Evolutionary conservation across 2,113 vertebrate species (phyloP), one percentile per base, ranked within the genome.

Genomic region (Ictidomys tridecemlineatus): DNA sequence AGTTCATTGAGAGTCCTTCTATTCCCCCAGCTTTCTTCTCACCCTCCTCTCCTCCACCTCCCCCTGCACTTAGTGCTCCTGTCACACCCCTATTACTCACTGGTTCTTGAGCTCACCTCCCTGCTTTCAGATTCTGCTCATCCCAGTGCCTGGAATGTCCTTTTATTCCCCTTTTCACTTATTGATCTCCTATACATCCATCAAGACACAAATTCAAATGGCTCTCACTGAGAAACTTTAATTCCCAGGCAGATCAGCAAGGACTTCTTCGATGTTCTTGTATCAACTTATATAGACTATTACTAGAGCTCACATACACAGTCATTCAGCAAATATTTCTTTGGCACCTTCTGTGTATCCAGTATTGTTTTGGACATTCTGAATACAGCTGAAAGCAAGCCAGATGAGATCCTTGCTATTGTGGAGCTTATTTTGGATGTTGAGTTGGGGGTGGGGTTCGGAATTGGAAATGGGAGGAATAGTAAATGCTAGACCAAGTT

Each of bases 101-200:
- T 37, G 61, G 78, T 67, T 53, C 79, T 95, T 94, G 79, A 94
- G 72, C 63, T 84, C 26, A 78, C 30, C 58, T 72, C 76, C 95
- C 56, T 94, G 61, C 89, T 96, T 98, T 97, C 97, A 92, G 67
- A 98, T 91, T 93, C 63, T 89, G 87, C 93, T 93, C 72, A 87
- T 72, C 92, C 58, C n/a, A 37, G 4, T 89, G 28, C 95, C 94
- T 96, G 83, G 51, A 94, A 89, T 79, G 58, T 93, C 69, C 67
- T 94, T 89, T 69, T 76, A 72, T 58, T 82, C 78, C 37, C 48
- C 88, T 92, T 94, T 73, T 42, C 13, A 95, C 37, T 76, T 96
- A 97, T 42, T 94, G 96, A 94, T 91, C 88, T 93, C 76, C 88
- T 94, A 73, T 85, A 78, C n/a, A 89, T 93, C 93, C 94, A 93